Percentiles rank a stretch among this genome's conserved stretches.
These are phyloP conservation scores for Cliona cf. orientalis DNA, from an alignment of 37 sponge, comb jelly and placozoan genomes.

Conservation along the genomic window DNA sequence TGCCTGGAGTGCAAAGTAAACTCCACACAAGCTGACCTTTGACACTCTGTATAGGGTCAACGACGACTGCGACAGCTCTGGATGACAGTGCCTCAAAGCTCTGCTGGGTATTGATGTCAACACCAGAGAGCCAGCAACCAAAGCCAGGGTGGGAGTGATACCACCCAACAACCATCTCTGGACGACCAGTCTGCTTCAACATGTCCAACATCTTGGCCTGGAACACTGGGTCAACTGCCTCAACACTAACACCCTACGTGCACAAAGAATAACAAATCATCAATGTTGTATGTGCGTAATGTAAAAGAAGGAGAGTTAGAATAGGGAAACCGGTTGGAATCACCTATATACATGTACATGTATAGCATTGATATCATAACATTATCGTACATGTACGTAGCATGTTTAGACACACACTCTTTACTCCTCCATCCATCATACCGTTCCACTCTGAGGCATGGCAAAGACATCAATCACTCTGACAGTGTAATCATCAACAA, in stretches of 20 bases:
- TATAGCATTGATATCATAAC: too few species aligned
- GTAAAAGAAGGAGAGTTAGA: too few species aligned
- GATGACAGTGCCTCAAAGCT: constrained; percentile 98
- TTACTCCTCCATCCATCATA: too few species aligned
- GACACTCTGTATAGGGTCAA: constrained; percentile 99
- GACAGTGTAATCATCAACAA: constrained; percentile 99
- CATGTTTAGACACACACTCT: too few species aligned
- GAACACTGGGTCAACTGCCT: constrained; percentile 99
- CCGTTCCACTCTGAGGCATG: constrained; percentile 99
- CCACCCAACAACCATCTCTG: constrained; percentile 99
- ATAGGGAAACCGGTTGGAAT: too few species aligned
- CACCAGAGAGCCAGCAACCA: constrained; percentile 99
- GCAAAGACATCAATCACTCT: constrained; percentile 99
- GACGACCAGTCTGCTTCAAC: constrained; percentile 98
- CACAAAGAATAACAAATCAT: too few species aligned
- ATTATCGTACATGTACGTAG: too few species aligned
- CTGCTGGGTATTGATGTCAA: constrained; percentile 98
- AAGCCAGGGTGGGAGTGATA: constrained; percentile 99
- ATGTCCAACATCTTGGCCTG: constrained; percentile 99
- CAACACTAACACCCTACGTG: constrained; percentile 96
- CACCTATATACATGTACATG: too few species aligned
- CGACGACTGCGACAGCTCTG: constrained; percentile 97
- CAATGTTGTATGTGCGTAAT: too few species aligned
- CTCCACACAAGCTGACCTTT: constrained; percentile 74
- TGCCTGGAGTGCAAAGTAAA: too few species aligned